phyloP scores from a whole-genome alignment of 2,113 vertebrate species.

The Neolamprologus sp. region DNA sequence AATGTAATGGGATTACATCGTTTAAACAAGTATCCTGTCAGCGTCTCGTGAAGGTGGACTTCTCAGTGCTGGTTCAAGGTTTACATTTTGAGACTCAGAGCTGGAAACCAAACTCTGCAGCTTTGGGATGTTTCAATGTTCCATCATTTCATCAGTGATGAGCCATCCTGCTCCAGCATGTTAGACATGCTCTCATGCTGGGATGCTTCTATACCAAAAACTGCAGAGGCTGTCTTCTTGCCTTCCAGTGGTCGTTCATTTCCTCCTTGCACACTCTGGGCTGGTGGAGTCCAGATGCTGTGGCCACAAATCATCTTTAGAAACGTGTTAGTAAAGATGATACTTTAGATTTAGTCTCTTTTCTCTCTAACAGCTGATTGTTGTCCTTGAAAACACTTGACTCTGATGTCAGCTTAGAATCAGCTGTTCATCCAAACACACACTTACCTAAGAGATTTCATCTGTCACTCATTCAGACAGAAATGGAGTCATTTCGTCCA shows the following conservation, averaged over 20 bases:
- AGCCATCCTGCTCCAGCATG: neutral
- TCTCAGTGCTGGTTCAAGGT: neutral
- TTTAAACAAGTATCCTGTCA: accelerated
- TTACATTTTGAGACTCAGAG: neutral
- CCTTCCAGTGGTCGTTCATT: neutral
- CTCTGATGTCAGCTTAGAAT: neutral
- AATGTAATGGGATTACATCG: neutral
- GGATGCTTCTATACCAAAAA: neutral
- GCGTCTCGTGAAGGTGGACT: accelerated
- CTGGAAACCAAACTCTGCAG: neutral
- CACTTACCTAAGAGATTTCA: neutral
- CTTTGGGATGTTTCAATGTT: neutral
- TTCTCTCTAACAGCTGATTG: neutral
- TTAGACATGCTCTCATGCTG: neutral
- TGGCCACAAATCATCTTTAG: neutral
- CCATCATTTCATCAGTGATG: neutral
- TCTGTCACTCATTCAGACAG: neutral
- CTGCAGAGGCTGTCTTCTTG: neutral
- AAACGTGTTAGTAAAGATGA: neutral
- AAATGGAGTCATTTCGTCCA: neutral
- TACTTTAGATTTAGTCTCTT: accelerated
- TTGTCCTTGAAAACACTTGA: neutral
- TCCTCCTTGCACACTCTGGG: neutral
- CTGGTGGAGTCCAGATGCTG: neutral
- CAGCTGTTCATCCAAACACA: neutral